These are phyloP conservation scores for Porites evermanni DNA, from an alignment of 92 coral and sea anemone species.

Conservation along the genomic window DNA sequence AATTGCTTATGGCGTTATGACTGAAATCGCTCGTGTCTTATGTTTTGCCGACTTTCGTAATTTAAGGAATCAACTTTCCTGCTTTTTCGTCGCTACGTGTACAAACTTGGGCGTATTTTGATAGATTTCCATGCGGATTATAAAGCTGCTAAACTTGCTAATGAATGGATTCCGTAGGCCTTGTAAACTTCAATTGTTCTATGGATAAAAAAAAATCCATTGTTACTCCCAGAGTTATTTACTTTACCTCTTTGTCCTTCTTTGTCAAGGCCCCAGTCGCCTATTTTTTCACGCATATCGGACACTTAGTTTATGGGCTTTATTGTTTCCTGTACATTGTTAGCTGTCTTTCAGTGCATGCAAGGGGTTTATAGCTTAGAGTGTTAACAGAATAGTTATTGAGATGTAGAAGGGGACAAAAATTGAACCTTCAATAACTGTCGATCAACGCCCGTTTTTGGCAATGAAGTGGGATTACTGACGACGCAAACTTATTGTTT, in stretches of 20 bases:
- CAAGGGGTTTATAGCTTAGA: neutral
- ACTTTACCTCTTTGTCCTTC: constrained; percentile 13
- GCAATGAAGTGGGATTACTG: constrained; percentile 19
- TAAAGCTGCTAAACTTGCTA: constrained; percentile 1
- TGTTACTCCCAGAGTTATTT: constrained; percentile 38
- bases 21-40: too few relatives aligned
- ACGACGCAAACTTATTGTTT: constrained; percentile 14
- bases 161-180: constrained; percentile 27
- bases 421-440: constrained; percentile 6
- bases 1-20: neutral
- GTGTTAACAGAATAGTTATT: neutral
- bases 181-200: constrained; percentile 28
- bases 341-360: neutral
- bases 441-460: constrained; percentile 8
- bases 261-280: neutral
- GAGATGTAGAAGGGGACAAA: neutral
- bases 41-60: too few relatives aligned
- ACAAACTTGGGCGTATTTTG: too few relatives aligned
- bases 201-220: constrained; percentile 21
- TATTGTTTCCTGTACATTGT: constrained; percentile 56
- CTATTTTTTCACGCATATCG: constrained; percentile 21
- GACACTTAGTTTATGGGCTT: constrained; percentile 9
- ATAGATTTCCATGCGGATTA: neutral
- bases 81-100: neutral
- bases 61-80: too few relatives aligned